Base-by-base conservation (phyloP, 2,113 vertebrate species). In the Oenanthe oenanthe region DNA sequence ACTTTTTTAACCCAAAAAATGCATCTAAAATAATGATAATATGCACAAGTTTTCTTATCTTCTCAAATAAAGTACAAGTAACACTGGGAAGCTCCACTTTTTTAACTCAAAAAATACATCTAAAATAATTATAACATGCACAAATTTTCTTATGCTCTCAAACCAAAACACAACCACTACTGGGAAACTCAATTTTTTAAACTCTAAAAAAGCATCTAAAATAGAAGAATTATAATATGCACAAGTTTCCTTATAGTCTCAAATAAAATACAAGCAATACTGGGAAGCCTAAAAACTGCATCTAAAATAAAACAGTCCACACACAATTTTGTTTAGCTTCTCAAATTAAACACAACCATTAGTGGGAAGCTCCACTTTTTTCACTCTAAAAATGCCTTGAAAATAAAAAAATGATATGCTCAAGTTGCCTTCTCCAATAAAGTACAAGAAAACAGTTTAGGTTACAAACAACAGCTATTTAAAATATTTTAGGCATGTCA, bases 341-440 rank as follows among this genome's bases (percentile, higher is more conserved):
- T 68, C 42, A 34, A 61, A 62, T 22, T 34, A 50, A 63, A 28
- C 4, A 38, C 12, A 17, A 16, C 10, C 18, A 28, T 21, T 6
- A 48, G 3, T 22, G 19, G 29, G 18, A 10, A 68, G 8, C 4
- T 4, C 10, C 26, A 36, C 13, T 20, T 72, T 11, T 45, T 38
- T 26, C 2, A 25, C 28, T 9, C 17, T 9, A n/a, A 47, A 65
- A 48, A 85, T 47, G 63, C 72, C 88, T 86, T 88, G 47, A 84
- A 95, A 91, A 96, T 95, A 95, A 92, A 95, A 94, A 94, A 86
- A 83, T 71, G 82, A 89, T 6, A 91, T 34, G 75, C 81, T 94
- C 79, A 92, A n/a, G 22, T n/a, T 74, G 24, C 42, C 45, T 42
- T 13, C 48, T 75, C 43, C 48, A 81, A 31, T 16, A 63, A 58